Percentiles rank a stretch among this genome's conserved stretches.
phyloP scores from a whole-genome alignment of 2,113 vertebrate genomes.

The Erythrocercus mccallii region DNA sequence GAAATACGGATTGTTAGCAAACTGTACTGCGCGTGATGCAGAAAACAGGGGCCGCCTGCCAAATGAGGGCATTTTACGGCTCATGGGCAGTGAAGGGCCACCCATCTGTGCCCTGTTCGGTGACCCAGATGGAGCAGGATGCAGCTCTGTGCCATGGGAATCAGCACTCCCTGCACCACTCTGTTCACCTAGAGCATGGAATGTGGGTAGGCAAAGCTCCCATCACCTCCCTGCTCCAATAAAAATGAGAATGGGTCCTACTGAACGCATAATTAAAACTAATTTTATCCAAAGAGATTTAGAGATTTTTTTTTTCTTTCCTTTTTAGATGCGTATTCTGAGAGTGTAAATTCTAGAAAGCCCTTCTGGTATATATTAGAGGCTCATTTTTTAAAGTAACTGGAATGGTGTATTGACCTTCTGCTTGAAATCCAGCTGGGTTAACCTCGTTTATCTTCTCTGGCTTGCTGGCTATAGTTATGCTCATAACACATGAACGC shows the following conservation, averaged over 20 bases:
- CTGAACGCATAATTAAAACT: background rate
- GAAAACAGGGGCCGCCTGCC: background rate
- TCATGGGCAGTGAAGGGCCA: accelerated
- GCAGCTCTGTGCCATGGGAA: accelerated
- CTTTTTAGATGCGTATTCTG: background rate
- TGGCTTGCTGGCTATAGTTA: background rate
- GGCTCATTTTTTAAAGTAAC: background rate
- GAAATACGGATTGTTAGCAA: background rate
- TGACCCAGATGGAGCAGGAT: background rate
- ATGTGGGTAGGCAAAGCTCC: background rate
- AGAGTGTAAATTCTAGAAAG: background rate
- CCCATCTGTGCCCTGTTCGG: background rate
- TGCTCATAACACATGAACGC: accelerated
- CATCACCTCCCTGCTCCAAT: background rate
- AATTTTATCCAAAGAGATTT: background rate
- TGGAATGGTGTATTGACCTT: background rate
- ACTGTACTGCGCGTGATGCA: background rate
- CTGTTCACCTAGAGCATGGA: accelerated
- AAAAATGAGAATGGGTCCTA: background rate
- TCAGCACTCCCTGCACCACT: background rate
- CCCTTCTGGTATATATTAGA: background rate
- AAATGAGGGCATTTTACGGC: accelerated
- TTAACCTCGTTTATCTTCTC: background rate
- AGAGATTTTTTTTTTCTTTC: background rate
- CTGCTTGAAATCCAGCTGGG: background rate